Evolutionary conservation across 2,888 invertebrate species (phyloP), one percentile per base, ranked within the genome.

Genomic region (Sycophila texana): DNA sequence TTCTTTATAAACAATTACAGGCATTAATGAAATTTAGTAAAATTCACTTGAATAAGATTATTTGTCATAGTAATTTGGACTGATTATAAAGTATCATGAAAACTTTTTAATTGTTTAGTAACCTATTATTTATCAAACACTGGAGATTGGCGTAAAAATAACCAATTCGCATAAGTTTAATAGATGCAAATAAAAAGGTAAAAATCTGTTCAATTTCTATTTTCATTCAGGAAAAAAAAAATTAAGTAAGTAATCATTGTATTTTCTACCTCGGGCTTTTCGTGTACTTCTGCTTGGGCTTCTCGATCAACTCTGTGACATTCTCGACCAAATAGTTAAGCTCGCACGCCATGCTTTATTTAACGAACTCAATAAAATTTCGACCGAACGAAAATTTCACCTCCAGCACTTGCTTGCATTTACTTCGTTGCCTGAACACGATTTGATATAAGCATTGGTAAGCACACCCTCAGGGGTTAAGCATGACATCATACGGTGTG

Each of bases 241-340:
- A 10, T 10, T 39, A 39, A 72, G 74, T 61, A 60, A 22, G 18
- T 26, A 49, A 55, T 55, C n/a, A 58, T 53, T 10, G 5, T 51
- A 16, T 20, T 51, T 30, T 66, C 30, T 77, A 84, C 84, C 83
- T 83, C 39, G 83, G 83, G 55, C 83, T 83, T 70, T 77, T 76
- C 2, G 76, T 26, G 18, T 60, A 71, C 47, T 74, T 63, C 61
- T 80, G 72, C 57, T 74, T 47, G 4, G 82, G 74, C 61, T 81
- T 81, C 7, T 77, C 68, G 58, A 84, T 83, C 5, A 84, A 63
- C 51, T 81, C 71, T 12, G 14, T 60, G 18, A 84, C 74, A 76
- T 82, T 82, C 22, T 84, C 84, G 0, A 78, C 73, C 14, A 55
- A n/a, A 67, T 74, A 3, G 5, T 60, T 30, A 13, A 51, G 20